Evolutionary conservation across 1,140 invertebrate species (phyloP).

Genomic region (Reticulitermes speratus): DNA sequence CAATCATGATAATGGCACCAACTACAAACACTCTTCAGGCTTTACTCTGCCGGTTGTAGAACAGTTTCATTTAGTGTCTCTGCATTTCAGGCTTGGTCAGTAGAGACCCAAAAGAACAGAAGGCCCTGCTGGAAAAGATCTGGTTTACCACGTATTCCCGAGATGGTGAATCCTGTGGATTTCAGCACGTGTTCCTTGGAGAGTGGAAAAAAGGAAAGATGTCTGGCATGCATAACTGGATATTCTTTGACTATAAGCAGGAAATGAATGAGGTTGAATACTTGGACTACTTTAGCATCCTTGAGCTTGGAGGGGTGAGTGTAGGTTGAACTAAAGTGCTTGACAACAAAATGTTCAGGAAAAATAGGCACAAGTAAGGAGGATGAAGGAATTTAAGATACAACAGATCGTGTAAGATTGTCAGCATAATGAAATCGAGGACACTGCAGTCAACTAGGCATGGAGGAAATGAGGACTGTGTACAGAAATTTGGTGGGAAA

Average conservation of each 20-base stretch:
- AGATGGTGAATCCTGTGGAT: constrained; percentile 75
- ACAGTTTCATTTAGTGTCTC: no score
- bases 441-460: no score
- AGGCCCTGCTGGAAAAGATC: constrained; percentile 68
- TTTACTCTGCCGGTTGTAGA: no score
- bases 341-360: background rate
- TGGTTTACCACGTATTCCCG: constrained; percentile 85
- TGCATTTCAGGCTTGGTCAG: background rate
- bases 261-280: constrained; percentile 67
- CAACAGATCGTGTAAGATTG: no score
- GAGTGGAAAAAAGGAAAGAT: constrained; percentile 76
- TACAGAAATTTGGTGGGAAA: no score
- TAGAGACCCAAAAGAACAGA: constrained; percentile 53
- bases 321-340: background rate
- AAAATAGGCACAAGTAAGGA: constrained; percentile 23
- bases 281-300: constrained; percentile 73
- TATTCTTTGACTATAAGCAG: constrained; percentile 78
- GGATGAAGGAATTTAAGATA: no score
- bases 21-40: no score
- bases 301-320: constrained; percentile 69
- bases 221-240: constrained; percentile 84
- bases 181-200: constrained; percentile 84
- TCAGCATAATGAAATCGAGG: no score
- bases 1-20: no score
- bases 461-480: no score